phyloP scores from a whole-genome alignment of 53 echinoderm and acorn worm species.

The Hippasteria phrygiana region DNA sequence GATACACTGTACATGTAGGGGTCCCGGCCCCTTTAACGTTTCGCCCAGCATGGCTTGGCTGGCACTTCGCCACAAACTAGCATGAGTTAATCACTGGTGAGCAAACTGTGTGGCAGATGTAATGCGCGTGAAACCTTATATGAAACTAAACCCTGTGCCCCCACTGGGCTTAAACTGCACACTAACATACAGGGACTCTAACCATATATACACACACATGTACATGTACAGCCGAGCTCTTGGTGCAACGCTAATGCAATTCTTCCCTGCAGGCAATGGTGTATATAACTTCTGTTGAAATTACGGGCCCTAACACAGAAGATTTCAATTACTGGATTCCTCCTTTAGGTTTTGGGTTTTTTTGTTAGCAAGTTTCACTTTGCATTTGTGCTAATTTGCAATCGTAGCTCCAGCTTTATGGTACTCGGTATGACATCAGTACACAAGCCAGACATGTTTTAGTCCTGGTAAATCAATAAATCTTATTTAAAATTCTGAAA shows the following conservation, averaged over 20 bases:
- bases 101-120: slow-evolving; percentile 39
- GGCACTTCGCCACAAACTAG: background rate
- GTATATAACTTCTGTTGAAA: no score
- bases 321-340: no score
- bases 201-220: background rate
- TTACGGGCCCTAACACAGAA: no score
- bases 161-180: slow-evolving; percentile 43
- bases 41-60: background rate
- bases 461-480: no score
- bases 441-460: no score
- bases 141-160: slow-evolving; percentile 29
- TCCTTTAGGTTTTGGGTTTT: no score
- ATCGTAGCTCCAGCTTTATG: no score
- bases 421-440: no score
- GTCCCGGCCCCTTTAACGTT: background rate
- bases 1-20: no score
- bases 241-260: background rate
- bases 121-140: slow-evolving; percentile 40
- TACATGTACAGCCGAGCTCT: background rate
- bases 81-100: slow-evolving; percentile 38
- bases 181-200: slow-evolving; percentile 24
- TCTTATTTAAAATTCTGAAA: no score
- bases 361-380: no score
- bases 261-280: background rate
- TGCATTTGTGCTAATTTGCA: no score